Evolutionary conservation across 1,140 invertebrate species (phyloP).

Genomic region (Saccostrea glomerata): DNA sequence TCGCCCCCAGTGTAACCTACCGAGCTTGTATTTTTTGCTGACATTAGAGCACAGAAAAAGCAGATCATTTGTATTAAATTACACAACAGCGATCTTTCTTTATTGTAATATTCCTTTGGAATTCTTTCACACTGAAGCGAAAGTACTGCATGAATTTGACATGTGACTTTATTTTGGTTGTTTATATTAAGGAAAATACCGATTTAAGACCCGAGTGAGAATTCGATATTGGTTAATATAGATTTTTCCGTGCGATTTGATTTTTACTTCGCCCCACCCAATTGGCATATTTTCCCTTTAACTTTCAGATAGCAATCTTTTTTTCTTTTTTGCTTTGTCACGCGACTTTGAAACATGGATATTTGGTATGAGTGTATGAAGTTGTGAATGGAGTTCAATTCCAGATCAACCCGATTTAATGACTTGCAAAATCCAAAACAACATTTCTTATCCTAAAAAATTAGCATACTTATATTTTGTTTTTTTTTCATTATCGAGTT

Average conservation of each 20-base stretch:
- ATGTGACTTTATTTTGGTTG: not conserved
- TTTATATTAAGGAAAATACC: not conserved
- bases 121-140: constrained; percentile 6
- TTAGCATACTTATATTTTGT: too few species aligned
- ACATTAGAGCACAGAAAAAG: constrained; percentile 10
- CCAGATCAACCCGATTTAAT: too few species aligned
- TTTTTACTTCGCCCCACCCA: constrained; percentile 1
- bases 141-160: not conserved
- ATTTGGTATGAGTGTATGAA: not conserved
- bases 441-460: too few species aligned
- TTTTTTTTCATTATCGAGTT: too few species aligned
- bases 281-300: not conserved
- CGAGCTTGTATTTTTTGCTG: constrained; percentile 9
- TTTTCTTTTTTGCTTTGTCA: constrained; percentile 16
- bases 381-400: too few species aligned
- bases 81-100: constrained; percentile 24
- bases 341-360: constrained; percentile 1
- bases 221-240: not conserved
- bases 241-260: not conserved
- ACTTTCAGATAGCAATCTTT: not conserved
- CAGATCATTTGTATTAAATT: constrained; percentile 27
- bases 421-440: too few species aligned
- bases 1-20: not conserved
- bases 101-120: constrained; percentile 7
- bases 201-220: not conserved